A percentile compares a stretch with the other conserved stretches of the same genome.
Conservation (phyloP, 2,888 invertebrate species). For the Rhyacophila evoluta region DNA sequence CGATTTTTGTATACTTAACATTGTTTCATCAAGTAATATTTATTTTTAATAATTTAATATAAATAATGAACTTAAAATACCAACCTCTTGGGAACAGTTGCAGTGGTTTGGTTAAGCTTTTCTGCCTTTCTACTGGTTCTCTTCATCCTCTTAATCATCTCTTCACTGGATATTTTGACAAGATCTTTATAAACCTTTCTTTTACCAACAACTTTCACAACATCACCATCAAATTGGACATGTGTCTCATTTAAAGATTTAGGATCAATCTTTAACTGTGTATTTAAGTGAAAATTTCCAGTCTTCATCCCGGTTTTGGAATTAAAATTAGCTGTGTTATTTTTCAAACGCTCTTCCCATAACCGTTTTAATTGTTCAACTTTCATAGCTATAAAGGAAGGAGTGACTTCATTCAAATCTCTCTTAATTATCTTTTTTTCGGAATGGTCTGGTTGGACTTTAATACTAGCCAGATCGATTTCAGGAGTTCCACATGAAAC, state of each 20-base stretch:
- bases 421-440: slow-evolving; percentile 35
- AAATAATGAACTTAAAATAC: too few relatives aligned
- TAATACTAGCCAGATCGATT: background rate
- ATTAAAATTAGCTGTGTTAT: background rate
- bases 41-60: too few relatives aligned
- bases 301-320: slow-evolving; percentile 16
- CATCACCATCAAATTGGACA: background rate
- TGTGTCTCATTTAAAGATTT: slow-evolving; percentile 1
- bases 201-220: background rate
- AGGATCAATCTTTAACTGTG: slow-evolving; percentile 42
- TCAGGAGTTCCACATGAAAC: background rate
- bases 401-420: slow-evolving; percentile 35
- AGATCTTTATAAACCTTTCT: slow-evolving; percentile 32
- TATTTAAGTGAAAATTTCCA: slow-evolving; percentile 46
- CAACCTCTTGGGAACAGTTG: slow-evolving; percentile 67
- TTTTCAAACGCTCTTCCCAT: slow-evolving; percentile 40
- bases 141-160: slow-evolving; percentile 61
- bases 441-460: background rate
- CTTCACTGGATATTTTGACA: slow-evolving; percentile 44
- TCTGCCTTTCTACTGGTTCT: slow-evolving; percentile 69
- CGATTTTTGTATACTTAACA: too few relatives aligned
- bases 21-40: too few relatives aligned
- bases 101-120: slow-evolving; percentile 67
- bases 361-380: slow-evolving; percentile 38
- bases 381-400: slow-evolving; percentile 40